Evolutionary conservation across 2,113 vertebrate genomes (phyloP).

Genomic region (Equus przewalskii): DNA sequence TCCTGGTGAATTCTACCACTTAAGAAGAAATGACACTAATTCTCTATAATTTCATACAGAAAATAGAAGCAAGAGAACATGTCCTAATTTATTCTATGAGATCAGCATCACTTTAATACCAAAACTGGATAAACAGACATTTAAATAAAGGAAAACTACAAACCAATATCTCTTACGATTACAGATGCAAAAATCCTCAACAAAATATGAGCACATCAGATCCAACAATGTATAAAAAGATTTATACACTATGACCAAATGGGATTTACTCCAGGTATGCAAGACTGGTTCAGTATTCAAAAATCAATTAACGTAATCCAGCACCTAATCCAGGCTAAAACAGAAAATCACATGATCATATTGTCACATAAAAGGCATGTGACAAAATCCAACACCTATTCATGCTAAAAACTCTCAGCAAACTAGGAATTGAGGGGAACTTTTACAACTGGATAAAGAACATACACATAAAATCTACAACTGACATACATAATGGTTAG

Average conservation of each 20-base stretch:
- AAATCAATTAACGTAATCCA: background rate
- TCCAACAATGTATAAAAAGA: background rate
- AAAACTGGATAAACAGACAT: background rate
- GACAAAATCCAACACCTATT: background rate
- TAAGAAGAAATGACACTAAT: conserved; percentile 13
- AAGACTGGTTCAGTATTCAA: background rate
- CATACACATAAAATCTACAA: background rate
- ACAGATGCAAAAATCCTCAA: background rate
- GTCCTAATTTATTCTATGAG: background rate
- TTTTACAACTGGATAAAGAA: background rate
- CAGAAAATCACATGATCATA: background rate
- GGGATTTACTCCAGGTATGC: background rate
- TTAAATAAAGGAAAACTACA: background rate
- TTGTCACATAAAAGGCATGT: background rate
- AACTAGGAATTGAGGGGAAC: background rate
- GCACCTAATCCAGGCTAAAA: background rate
- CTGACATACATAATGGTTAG: background rate
- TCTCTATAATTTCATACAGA: background rate
- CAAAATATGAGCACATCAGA: background rate
- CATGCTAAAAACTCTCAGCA: background rate
- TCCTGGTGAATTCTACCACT: background rate
- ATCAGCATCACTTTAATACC: background rate
- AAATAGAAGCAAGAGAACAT: background rate
- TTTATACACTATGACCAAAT: background rate
- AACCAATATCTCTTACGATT: background rate